phyloP scores from a whole-genome alignment of 2,113 vertebrate genomes.

The Cavia aperea region DNA sequence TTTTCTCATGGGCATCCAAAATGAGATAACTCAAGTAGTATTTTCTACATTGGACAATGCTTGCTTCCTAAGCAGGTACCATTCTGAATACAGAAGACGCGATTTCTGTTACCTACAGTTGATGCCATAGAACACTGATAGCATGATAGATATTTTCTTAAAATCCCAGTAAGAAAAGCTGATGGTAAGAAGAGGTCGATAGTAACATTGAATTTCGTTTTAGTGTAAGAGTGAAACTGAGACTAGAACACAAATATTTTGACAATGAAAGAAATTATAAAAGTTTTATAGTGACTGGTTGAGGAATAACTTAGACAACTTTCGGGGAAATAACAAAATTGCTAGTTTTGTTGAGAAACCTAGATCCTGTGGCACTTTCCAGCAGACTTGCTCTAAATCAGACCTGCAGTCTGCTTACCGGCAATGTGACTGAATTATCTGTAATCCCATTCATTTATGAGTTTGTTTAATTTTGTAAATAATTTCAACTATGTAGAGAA shows the following conservation, averaged over 20 bases:
- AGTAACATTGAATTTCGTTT: neutral
- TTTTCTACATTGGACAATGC: neutral
- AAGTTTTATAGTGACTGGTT: neutral
- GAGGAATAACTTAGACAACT: neutral
- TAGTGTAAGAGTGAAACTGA: neutral
- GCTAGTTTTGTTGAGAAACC: neutral
- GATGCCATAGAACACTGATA: neutral
- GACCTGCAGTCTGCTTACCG: neutral
- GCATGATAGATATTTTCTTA: neutral
- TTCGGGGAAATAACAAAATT: neutral
- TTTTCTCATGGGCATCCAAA: neutral
- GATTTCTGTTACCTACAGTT: no score
- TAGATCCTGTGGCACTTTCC: neutral
- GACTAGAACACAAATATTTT: neutral
- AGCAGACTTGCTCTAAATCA: neutral
- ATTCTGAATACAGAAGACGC: neutral
- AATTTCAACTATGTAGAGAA: neutral
- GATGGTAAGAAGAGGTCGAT: neutral
- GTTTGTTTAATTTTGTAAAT: neutral
- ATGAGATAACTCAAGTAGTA: neutral
- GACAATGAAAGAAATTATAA: neutral
- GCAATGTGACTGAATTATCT: neutral
- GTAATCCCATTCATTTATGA: neutral
- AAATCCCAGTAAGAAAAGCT: neutral
- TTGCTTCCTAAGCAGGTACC: neutral